phyloP scores from a whole-genome alignment of 1,140 invertebrate genomes.

The Camponotus floridanus region DNA sequence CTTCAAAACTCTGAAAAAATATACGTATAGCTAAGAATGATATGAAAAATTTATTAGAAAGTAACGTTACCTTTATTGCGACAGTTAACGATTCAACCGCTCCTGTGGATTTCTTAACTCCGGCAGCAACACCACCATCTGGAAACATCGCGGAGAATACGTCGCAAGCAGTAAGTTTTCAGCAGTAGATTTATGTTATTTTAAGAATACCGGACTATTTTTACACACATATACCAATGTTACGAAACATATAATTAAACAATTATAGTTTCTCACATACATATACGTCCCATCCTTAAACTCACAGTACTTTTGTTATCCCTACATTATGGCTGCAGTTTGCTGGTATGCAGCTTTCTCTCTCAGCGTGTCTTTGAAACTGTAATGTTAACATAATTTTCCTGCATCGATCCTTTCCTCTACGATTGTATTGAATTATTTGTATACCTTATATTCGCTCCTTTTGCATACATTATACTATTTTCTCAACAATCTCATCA shows the following conservation, averaged over 20 bases:
- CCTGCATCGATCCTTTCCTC: constrained; percentile 17
- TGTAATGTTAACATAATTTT: constrained; percentile 69
- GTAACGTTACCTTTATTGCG: neutral
- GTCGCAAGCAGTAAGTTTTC: constrained; percentile 83
- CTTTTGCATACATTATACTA: constrained; percentile 59
- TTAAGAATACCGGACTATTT: constrained; percentile 17
- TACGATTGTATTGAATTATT: constrained; percentile 34
- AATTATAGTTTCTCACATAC: constrained; percentile 67
- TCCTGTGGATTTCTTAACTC: constrained; percentile 87
- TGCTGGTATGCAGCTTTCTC: constrained; percentile 75
- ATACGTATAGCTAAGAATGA: neutral
- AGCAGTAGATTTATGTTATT: neutral
- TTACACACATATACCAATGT: constrained; percentile 50
- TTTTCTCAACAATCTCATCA: constrained; percentile 6
- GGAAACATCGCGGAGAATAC: constrained; percentile 75
- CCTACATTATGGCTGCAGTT: constrained; percentile 74
- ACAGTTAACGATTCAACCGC: constrained; percentile 87
- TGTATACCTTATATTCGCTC: constrained; percentile 46
- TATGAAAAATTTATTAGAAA: neutral
- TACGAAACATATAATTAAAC: constrained; percentile 55
- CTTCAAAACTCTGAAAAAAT: neutral
- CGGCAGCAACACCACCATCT: constrained; percentile 76
- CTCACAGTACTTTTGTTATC: constrained; percentile 55
- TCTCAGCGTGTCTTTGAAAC: constrained; percentile 65
- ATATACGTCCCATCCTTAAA: constrained; percentile 4